Base-by-base conservation (phyloP, 2,113 vertebrate species). In the Eurypyga helias region DNA sequence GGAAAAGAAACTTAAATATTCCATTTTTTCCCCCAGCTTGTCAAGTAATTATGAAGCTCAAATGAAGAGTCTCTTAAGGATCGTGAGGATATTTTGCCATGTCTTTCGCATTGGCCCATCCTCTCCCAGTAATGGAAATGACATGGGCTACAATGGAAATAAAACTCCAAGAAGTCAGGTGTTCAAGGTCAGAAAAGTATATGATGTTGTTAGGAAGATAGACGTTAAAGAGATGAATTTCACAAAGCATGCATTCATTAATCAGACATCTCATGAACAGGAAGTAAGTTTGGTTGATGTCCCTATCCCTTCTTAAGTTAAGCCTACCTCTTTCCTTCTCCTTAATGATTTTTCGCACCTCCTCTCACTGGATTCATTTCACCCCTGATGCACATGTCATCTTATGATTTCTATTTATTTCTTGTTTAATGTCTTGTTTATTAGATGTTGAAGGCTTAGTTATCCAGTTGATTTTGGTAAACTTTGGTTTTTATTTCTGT, bases 61-160 rank as follows among this genome's bases (percentile, higher is more conserved):
- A 95, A 99, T 99, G 99, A 99, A 99, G 98, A 99, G 99, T 97
- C 98, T 99, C 79, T 98, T 99, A 97, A 99, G 99, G 97, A 99
- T 99, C 62, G 98, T 99, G 96, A 98, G 99, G 89, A 99, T 99
- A 97, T 99, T 99, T 98, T 99, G 99, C 97, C 99, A 99, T 51
- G 99, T 99, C 80, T 99, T 99, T 97, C 99, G 98, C 64, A 98
- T 99, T 87, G 99, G 99, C 58, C 99, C 99, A 43, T 99, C 99
- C 45, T 99, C 99, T 51, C 99, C 99, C 45, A 99, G 98, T 98
- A 99, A 99, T 95, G 99, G 99, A 96, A 99, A 99, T 49, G 99
- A 99, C 97, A 99, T 99, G 99, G 99, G 99, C 94, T 99, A 99
- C 98, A 99, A 99, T 69, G 99, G 99, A 95, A 99, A 99, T 98